Percentiles rank a stretch among this genome's conserved stretches.
Conservation (phyloP, 1,140 invertebrate species). For the Meloidogyne exigua region DNA sequence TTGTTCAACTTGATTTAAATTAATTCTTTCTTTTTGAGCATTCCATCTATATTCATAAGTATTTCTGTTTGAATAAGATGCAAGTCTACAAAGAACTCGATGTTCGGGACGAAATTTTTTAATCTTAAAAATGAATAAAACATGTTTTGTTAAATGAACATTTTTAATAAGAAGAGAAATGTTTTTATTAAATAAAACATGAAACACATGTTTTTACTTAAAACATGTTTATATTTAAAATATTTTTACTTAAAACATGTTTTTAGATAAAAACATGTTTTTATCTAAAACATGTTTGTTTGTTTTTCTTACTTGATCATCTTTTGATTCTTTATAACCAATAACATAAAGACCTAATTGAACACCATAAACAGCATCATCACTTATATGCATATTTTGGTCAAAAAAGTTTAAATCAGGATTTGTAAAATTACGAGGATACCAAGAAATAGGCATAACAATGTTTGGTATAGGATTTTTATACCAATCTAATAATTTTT, state of each 20-base stretch:
- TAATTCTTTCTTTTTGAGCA: slow-evolving; percentile 61
- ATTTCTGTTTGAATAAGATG: slow-evolving; percentile 53
- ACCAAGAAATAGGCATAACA: slow-evolving; percentile 61
- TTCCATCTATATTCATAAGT: slow-evolving; percentile 57
- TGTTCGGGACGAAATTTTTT: slow-evolving; percentile 63
- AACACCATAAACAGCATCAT: slow-evolving; percentile 57
- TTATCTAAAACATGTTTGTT: neutral
- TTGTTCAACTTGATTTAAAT: slow-evolving; percentile 57
- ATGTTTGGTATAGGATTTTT: slow-evolving; percentile 56
- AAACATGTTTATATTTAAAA: neutral
- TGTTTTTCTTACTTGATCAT: slow-evolving; percentile 50
- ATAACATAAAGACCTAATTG: slow-evolving; percentile 63
- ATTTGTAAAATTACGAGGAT: slow-evolving; percentile 63
- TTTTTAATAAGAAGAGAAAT: too few relatives aligned
- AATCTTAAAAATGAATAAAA: slow-evolving; percentile 42
- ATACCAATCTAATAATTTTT: slow-evolving; percentile 50
- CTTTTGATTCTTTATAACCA: slow-evolving; percentile 61
- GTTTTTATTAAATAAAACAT: neutral
- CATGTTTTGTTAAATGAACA: slow-evolving; percentile 1
- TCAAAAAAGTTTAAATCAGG: slow-evolving; percentile 54
- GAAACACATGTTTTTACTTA: slow-evolving; percentile 1
- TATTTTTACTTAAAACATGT: slow-evolving; percentile 22
- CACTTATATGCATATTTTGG: slow-evolving; percentile 52
- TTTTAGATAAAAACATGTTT: neutral
- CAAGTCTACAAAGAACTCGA: slow-evolving; percentile 53